Base-by-base conservation (phyloP, 2,888 invertebrate genomes). In the Sphaerophoria taeniata region DNA sequence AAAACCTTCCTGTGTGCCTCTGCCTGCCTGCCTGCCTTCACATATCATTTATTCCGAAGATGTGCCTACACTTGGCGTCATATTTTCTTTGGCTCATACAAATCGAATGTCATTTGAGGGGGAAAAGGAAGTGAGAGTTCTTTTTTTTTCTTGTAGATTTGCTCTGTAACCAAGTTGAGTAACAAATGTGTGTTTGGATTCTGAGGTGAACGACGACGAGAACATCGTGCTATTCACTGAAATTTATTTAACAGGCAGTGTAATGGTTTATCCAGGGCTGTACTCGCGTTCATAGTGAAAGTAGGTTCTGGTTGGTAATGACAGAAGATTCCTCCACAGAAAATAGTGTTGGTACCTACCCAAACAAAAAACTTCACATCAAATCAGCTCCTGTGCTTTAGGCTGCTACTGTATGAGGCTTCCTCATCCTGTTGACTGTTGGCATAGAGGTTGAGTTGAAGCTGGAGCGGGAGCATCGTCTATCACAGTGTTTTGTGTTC, bases 181-280 rank as follows among this genome's bases (percentile, higher is more conserved):
- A 72, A 84, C 84, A 84, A 84, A 84, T 84, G 80, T 80, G 80
- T 80, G 80, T 80, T 84, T 55, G 31, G 69, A 72, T 76, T 79
- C 55, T 16, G 76, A 76, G 80, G 84, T 85, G 67, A 60, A 45
- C 61, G 45, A 67, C 45, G 45, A 24, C 24, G 24, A 24, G 24
- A 24, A 24, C 24, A 1, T 24, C 24, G 24, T 24, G 2, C 24
- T 67, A 58, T 79, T 72, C 72, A 76, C 60, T 53, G 60, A 83
- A 70, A 65, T 70, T 31, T 58, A 47, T 65, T 75, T 43, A 69
- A 60, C 71, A 55, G 78, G 60, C 16, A 65, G 58, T 74, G 74
- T 45, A 65, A 61, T 79, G 75, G 74, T 5, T 71, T 73, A 51
- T 6, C 0, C 67, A 67, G 39, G 67, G 67, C 11, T 31, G 67